These are phyloP conservation scores for Bhutanitis thaidina DNA, from an alignment of 2,888 invertebrate species.

Conservation along the genomic window DNA sequence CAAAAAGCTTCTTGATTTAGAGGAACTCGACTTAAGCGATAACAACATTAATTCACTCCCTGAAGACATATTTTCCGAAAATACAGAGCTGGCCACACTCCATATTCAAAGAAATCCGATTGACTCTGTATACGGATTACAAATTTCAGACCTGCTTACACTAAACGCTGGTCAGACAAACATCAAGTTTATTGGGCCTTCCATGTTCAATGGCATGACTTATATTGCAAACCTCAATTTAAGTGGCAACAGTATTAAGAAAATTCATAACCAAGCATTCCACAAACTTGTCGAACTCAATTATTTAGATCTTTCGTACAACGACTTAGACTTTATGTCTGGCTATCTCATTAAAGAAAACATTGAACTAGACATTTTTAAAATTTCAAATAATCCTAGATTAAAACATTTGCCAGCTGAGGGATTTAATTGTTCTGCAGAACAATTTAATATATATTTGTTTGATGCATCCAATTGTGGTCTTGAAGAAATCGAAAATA, in stretches of 20 bases:
- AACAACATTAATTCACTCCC: slow-evolving; percentile 84
- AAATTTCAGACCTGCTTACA: slow-evolving; percentile 81
- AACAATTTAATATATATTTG: slow-evolving; percentile 82
- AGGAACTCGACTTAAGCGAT: slow-evolving; percentile 86
- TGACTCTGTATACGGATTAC: slow-evolving; percentile 80
- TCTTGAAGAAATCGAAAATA: slow-evolving; percentile 80
- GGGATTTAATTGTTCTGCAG: slow-evolving; percentile 82
- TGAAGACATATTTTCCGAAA: slow-evolving; percentile 82
- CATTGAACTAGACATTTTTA: slow-evolving; percentile 83
- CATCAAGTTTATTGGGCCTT: slow-evolving; percentile 82
- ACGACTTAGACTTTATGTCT: slow-evolving; percentile 83
- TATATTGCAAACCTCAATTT: slow-evolving; percentile 83
- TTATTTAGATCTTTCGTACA: slow-evolving; percentile 86
- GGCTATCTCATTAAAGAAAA: slow-evolving; percentile 85
- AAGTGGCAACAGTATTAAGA: slow-evolving; percentile 84
- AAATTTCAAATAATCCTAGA: slow-evolving; percentile 85
- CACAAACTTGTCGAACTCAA: slow-evolving; percentile 82
- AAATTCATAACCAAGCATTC: slow-evolving; percentile 85
- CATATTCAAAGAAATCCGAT: slow-evolving; percentile 85
- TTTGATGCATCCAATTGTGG: slow-evolving; percentile 88
- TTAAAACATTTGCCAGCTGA: slow-evolving; percentile 83
- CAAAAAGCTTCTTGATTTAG: slow-evolving; percentile 81
- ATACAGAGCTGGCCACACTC: slow-evolving; percentile 83
- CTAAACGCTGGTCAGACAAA: slow-evolving; percentile 85
- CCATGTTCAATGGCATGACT: slow-evolving; percentile 82